Percentiles rank a stretch among this genome's conserved stretches.
Evolutionary conservation across 2,797 vertebrate genomes (phyloP).

Genomic region (Melanotaenia maccullochi): DNA sequence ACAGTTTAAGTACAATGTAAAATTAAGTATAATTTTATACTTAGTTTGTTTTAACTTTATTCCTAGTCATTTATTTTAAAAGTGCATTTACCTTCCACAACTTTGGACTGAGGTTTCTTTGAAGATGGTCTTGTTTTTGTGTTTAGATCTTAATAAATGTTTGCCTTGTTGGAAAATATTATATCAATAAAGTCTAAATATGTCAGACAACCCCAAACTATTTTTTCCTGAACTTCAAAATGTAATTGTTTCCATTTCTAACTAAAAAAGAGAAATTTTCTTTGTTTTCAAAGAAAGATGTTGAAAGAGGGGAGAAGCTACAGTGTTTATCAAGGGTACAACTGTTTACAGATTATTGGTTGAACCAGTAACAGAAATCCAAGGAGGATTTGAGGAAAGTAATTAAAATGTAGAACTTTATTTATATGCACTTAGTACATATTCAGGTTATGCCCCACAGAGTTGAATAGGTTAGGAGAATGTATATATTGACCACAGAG

Average conservation of each 20-base stretch:
- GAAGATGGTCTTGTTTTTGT: too few species aligned
- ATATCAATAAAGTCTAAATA: neutral
- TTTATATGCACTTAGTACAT: neutral
- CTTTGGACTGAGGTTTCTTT: too few species aligned
- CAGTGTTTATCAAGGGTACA: neutral
- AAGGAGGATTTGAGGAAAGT: neutral
- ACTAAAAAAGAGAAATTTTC: too few species aligned
- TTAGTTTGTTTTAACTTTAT: too few species aligned
- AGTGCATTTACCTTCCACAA: too few species aligned
- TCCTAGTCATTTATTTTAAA: too few species aligned
- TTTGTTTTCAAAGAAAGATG: neutral
- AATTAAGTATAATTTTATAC: too few species aligned
- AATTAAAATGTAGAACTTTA: too few species aligned
- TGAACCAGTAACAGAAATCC: neutral
- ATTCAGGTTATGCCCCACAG: neutral
- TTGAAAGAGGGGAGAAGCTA: neutral
- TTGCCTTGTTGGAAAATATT: too few species aligned
- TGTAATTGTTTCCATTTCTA: too few species aligned
- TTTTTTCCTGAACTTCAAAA: neutral
- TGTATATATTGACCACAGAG: neutral
- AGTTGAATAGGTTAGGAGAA: neutral
- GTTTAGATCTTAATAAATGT: too few species aligned
- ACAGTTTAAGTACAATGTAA: too few species aligned
- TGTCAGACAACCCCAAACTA: neutral
- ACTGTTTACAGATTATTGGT: neutral